phyloP scores from a whole-genome alignment of 2,888 invertebrate species.

The Eucera pruinosa region DNA sequence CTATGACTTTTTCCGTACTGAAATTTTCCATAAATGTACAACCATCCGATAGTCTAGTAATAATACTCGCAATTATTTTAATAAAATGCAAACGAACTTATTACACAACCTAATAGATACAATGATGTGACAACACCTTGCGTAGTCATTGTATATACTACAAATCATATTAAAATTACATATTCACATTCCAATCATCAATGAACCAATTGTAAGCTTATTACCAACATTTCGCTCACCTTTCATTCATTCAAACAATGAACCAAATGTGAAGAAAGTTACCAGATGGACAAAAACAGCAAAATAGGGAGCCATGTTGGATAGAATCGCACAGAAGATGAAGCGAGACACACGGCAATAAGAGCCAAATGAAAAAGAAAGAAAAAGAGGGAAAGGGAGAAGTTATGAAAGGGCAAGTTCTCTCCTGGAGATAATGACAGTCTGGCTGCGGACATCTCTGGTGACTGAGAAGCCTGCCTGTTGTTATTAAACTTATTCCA shows the following conservation, averaged over 20 bases:
- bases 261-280: neutral
- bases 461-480: conserved; percentile 60
- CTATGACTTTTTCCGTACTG: too few species aligned
- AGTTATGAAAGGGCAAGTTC: conserved; percentile 50
- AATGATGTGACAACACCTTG: too few species aligned
- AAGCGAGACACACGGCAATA: neutral
- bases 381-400: conserved; percentile 28
- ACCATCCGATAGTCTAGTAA: too few species aligned
- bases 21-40: too few species aligned
- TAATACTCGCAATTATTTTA: too few species aligned
- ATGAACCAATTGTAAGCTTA: neutral
- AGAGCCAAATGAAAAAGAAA: conserved; percentile 4
- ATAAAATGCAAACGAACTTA: too few species aligned
- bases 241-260: neutral
- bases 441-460: conserved; percentile 57
- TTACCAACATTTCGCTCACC: neutral
- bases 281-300: neutral
- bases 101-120: too few species aligned
- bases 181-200: neutral
- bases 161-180: too few species aligned
- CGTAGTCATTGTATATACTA: too few species aligned
- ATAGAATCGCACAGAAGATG: neutral
- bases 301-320: neutral
- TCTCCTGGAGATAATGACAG: conserved; percentile 62
- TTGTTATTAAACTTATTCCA: conserved; percentile 68